A percentile compares a stretch with the other conserved stretches of the same genome.
phyloP scores from a whole-genome alignment of 2,888 invertebrate genomes.

The Xestia c-nigrum region DNA sequence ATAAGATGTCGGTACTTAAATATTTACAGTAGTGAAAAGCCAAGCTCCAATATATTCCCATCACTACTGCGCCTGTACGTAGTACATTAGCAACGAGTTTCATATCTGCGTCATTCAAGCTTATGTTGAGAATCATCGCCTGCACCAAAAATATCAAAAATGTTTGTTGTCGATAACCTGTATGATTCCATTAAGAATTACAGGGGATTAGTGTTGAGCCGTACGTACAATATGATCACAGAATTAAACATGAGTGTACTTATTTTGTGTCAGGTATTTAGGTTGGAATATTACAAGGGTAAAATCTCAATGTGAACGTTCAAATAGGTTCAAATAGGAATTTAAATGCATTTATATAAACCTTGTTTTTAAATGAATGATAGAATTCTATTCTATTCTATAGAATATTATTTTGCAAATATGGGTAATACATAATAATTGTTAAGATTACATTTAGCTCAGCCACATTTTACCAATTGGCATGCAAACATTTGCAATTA shows the following conservation, averaged over 20 bases:
- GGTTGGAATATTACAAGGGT: not conserved
- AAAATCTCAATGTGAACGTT: conserved; percentile 1
- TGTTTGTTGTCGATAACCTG: conserved; percentile 85
- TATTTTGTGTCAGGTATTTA: conserved; percentile 7
- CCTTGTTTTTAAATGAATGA: not conserved
- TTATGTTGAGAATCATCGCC: conserved; percentile 70
- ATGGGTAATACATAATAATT: too few relatives aligned
- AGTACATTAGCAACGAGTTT: conserved; percentile 31
- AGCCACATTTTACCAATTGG: too few relatives aligned
- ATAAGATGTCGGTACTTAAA: too few relatives aligned
- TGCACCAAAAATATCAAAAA: conserved; percentile 74
- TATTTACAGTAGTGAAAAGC: not conserved
- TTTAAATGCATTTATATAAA: not conserved
- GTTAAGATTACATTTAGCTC: too few relatives aligned
- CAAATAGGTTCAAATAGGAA: not conserved
- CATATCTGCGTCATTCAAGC: conserved; percentile 1
- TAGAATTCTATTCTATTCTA: too few relatives aligned
- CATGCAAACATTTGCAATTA: too few relatives aligned
- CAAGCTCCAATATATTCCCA: not conserved
- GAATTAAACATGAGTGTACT: conserved; percentile 62
- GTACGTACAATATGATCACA: conserved; percentile 65
- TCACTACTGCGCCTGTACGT: conserved; percentile 5
- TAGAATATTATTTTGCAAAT: too few relatives aligned
- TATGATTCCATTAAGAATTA: conserved; percentile 88
- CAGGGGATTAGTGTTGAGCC: conserved; percentile 76